Conservation (phyloP, 2,113 vertebrate genomes). For the Entelurus aequoreus region DNA sequence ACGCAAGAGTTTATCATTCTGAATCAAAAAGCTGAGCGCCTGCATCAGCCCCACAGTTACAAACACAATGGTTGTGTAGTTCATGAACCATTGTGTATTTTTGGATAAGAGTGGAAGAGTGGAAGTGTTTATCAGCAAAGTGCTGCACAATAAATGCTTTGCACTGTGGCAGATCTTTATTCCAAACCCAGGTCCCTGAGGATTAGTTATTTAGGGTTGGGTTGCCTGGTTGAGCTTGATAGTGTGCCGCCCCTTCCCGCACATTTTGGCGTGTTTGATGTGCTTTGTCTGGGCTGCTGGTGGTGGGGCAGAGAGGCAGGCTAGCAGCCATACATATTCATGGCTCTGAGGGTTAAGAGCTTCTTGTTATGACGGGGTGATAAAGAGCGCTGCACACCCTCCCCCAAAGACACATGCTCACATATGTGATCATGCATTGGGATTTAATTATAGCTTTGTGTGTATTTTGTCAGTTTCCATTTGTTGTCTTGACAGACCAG, state of each 20-base stretch:
- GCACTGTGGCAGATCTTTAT: slow-evolving; percentile 44
- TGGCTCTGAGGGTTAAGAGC: slow-evolving; percentile 53
- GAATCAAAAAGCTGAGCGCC: slow-evolving; percentile 29
- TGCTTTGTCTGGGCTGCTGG: slow-evolving; percentile 67
- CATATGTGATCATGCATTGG: slow-evolving; percentile 9
- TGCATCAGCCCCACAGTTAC: slow-evolving; percentile 19
- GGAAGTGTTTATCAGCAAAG: slow-evolving; percentile 19
- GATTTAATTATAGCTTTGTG: slow-evolving; percentile 31
- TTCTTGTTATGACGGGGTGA: slow-evolving; percentile 57
- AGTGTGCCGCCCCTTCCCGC: slow-evolving; percentile 16
- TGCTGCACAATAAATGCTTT: slow-evolving; percentile 14
- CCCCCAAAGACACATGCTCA: slow-evolving; percentile 16
- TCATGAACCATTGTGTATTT: slow-evolving; percentile 48
- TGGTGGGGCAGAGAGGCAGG: slow-evolving; percentile 37
- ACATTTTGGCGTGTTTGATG: slow-evolving; percentile 60
- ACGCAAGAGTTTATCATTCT: slow-evolving; percentile 6
- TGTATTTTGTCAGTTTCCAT: slow-evolving; percentile 36
- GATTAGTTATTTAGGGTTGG: slow-evolving; percentile 47
- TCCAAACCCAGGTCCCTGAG: slow-evolving; percentile 44
- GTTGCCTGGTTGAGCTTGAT: slow-evolving; percentile 50
- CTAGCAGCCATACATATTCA: slow-evolving; percentile 61
- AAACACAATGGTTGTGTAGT: slow-evolving; percentile 33
- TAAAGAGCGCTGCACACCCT: slow-evolving; percentile 34
- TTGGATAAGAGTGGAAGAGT: slow-evolving; percentile 27
- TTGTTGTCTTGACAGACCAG: slow-evolving; percentile 23